Base-by-base conservation (phyloP, 2,797 vertebrate genomes). In the Dipus sagitta region DNA sequence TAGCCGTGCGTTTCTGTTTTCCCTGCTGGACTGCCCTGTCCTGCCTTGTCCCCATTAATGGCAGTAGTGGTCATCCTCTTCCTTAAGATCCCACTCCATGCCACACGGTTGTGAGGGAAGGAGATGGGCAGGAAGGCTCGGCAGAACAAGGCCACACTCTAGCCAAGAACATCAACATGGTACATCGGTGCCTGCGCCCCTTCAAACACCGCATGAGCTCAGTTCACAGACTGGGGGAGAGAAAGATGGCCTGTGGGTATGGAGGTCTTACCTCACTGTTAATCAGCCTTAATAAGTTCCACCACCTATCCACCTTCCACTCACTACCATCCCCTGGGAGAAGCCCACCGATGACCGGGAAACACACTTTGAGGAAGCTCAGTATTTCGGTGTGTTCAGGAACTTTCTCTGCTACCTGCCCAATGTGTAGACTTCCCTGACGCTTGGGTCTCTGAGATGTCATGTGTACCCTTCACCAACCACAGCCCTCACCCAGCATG, bases 1-100 rank as follows among this genome's bases (percentile, higher is more conserved):
- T 60, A 38, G 86, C 82, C 52, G 4, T 28, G 23, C 67, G 47
- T 38, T 7, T 75, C 91, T 85, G 14, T 70, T 92, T 78, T 58
- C 92, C 38, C 88, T 7, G 18, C 72, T 30, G 62, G 30, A n/a
- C 11, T 42, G 23, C 15, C 79, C 60, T 30, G 58, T 28, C 79
- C 92, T 85, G 65, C 67, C 85, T 58, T 92, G 28, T 65, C 34
- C 75, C 71, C 58, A 14, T 60, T 18, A 65, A 38, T 2, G 38
- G 38, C 26, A n/a, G 18, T 47, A 83, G 76, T n/a, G 47, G 86
- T 54, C 77, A 18, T 10, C 58, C 11, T 14, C 26, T 38, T 67
- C 71, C 79, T 80, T 21, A 24, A n/a, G 52, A 78, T n/a, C 13
- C 65, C 10, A 21, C 18, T 47, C 64, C 17, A 1, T 3, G 67